Evolutionary conservation across 2,113 vertebrate species (phyloP).

Genomic region (Nerophis lumbriciformis): DNA sequence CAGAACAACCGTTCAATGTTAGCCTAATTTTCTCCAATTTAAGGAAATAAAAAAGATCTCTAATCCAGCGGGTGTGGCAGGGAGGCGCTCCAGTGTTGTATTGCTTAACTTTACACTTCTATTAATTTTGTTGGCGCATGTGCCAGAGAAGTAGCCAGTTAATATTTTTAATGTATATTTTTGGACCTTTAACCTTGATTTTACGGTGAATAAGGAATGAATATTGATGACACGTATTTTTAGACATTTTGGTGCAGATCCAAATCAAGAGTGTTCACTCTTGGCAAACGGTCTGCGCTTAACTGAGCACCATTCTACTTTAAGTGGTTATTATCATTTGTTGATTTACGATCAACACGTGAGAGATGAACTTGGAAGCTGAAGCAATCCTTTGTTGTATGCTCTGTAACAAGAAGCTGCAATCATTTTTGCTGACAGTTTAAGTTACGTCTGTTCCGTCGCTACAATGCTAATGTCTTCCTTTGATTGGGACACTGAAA

Average conservation of each 20-base stretch:
- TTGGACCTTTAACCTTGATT: too few species aligned
- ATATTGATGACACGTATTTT: too few species aligned
- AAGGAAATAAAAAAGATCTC: too few species aligned
- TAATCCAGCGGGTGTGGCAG: too few species aligned
- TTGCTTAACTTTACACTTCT: too few species aligned
- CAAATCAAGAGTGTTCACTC: neutral
- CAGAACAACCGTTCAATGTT: too few species aligned
- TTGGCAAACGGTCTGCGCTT: neutral
- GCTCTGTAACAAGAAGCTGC: conserved; percentile 15
- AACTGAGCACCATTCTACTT: neutral
- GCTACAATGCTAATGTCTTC: conserved; percentile 21
- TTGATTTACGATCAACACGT: conserved; percentile 6
- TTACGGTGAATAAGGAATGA: too few species aligned
- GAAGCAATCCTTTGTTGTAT: neutral
- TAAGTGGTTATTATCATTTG: conserved; percentile 4
- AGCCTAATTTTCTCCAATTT: too few species aligned
- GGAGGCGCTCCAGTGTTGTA: too few species aligned
- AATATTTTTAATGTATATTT: too few species aligned
- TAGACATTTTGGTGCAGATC: neutral
- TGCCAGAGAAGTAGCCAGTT: too few species aligned
- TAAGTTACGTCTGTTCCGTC: conserved; percentile 5
- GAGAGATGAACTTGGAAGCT: conserved; percentile 16
- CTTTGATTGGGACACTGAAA: conserved; percentile 7
- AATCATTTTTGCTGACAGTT: conserved; percentile 19
- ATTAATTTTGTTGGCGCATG: too few species aligned